A percentile compares a stretch with the other conserved stretches of the same genome.
These are phyloP conservation scores for Nomada hirtipes DNA, from an alignment of 2,888 invertebrate species.

Conservation along the genomic window DNA sequence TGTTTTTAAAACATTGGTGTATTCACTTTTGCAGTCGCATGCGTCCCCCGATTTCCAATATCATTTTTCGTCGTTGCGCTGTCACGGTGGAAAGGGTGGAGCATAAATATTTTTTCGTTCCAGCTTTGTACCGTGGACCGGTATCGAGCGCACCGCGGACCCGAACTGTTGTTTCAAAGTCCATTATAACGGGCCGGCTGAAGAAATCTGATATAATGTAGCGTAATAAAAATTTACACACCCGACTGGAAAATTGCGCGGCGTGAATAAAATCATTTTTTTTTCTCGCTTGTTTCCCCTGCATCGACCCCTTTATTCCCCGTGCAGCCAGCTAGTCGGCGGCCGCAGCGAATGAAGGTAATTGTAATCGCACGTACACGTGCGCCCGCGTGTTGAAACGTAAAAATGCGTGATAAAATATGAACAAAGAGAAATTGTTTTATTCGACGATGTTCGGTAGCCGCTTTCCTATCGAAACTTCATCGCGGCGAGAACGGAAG, in stretches of 20 bases:
- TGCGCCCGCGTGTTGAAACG: neutral
- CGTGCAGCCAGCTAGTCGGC: neutral
- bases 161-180: constrained; percentile 61
- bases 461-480: constrained; percentile 37
- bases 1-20: constrained; percentile 61
- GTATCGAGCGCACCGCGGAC: constrained; percentile 4
- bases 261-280: constrained; percentile 37
- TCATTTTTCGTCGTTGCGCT: constrained; percentile 64
- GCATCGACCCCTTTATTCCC: neutral
- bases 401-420: neutral
- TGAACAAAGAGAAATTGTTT: constrained; percentile 4
- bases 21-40: constrained; percentile 45
- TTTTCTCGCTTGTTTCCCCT: neutral
- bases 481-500: constrained; percentile 65
- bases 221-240: constrained; percentile 56
- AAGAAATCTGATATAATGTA: constrained; percentile 68
- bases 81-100: constrained; percentile 31
- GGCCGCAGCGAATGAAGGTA: too few relatives aligned
- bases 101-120: constrained; percentile 62
- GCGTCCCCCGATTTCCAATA: constrained; percentile 63
- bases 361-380: neutral
- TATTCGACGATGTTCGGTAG: neutral
- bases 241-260: constrained; percentile 40
- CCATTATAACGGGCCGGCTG: constrained; percentile 49
- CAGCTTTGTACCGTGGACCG: neutral